Evolutionary conservation across 2,797 vertebrate species (phyloP).

Genomic region (Microctenopoma steveboyesi): DNA sequence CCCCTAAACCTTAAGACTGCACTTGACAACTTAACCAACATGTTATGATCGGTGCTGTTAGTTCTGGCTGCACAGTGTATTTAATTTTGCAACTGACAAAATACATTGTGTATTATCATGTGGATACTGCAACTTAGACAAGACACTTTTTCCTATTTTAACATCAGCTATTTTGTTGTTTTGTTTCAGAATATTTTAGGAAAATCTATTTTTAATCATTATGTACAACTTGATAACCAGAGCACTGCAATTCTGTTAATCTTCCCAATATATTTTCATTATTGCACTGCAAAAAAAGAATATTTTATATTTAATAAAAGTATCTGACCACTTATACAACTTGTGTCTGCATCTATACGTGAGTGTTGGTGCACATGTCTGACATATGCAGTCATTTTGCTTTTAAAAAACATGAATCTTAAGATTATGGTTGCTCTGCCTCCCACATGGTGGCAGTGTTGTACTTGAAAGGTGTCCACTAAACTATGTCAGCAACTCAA

Average conservation of each 20-base stretch:
- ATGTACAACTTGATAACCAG: conserved; percentile 51
- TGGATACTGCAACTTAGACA: conserved; percentile 23
- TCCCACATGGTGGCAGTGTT: conserved; percentile 69
- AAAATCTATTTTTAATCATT: conserved; percentile 52
- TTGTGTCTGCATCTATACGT: conserved; percentile 9
- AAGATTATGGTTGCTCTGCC: neutral
- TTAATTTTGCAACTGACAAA: conserved; percentile 22
- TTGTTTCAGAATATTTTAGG: conserved; percentile 49
- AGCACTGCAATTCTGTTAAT: conserved; percentile 68
- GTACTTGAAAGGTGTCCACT: conserved; percentile 34
- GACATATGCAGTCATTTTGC: neutral
- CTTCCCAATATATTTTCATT: conserved; percentile 67
- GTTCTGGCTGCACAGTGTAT: conserved; percentile 8
- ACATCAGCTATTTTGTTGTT: conserved; percentile 29
- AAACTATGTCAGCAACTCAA: conserved; percentile 12
- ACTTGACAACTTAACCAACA: conserved; percentile 32
- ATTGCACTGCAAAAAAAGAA: conserved; percentile 72
- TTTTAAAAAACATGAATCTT: neutral
- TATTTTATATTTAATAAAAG: conserved; percentile 80
- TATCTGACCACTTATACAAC: conserved; percentile 57
- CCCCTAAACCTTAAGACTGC: conserved; percentile 29
- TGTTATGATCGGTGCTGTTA: conserved; percentile 37
- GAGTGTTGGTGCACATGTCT: neutral
- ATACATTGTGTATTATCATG: conserved; percentile 10
- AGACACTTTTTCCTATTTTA: conserved; percentile 16